A percentile compares a stretch with the other conserved stretches of the same genome.
These are phyloP conservation scores for Tauraco hartlaubi DNA, from an alignment of 2,797 vertebrate genomes.

Conservation along the genomic window DNA sequence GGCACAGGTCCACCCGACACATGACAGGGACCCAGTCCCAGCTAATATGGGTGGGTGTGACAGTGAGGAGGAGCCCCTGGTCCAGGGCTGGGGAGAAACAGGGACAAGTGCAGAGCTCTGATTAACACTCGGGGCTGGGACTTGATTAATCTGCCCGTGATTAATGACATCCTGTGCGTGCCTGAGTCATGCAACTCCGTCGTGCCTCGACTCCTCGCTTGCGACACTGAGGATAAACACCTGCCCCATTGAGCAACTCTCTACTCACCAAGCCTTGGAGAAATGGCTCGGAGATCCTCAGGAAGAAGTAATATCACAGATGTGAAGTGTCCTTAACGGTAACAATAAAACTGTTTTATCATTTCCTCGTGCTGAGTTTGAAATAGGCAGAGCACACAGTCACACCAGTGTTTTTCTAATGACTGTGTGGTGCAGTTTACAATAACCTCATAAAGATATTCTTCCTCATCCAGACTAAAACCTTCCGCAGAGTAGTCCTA, in stretches of 20 bases:
- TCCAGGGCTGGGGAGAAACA: background rate
- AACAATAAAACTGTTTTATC: background rate
- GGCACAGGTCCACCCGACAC: accelerated
- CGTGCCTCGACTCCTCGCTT: background rate
- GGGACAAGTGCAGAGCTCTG: background rate
- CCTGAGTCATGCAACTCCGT: background rate
- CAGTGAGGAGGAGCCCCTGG: background rate
- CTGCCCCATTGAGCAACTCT: background rate
- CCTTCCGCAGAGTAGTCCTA: background rate
- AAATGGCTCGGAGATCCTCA: background rate
- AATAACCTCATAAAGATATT: conserved; percentile 31
- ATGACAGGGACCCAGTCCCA: accelerated
- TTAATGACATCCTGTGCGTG: conserved; percentile 45
- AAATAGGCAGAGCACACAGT: conserved; percentile 8
- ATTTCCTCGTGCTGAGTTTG: background rate
- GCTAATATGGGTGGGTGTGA: background rate
- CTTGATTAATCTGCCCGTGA: background rate
- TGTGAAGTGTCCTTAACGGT: conserved; percentile 22
- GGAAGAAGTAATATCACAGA: conserved; percentile 18
- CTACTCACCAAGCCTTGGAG: background rate
- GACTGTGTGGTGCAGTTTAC: conserved; percentile 1
- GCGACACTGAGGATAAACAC: background rate
- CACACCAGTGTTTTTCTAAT: background rate
- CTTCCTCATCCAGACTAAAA: background rate
- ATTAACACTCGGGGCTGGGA: background rate